Evolutionary conservation across 2,888 invertebrate genomes (phyloP), one percentile per base, ranked within the genome.

Genomic region (Prenolepis imparis): DNA sequence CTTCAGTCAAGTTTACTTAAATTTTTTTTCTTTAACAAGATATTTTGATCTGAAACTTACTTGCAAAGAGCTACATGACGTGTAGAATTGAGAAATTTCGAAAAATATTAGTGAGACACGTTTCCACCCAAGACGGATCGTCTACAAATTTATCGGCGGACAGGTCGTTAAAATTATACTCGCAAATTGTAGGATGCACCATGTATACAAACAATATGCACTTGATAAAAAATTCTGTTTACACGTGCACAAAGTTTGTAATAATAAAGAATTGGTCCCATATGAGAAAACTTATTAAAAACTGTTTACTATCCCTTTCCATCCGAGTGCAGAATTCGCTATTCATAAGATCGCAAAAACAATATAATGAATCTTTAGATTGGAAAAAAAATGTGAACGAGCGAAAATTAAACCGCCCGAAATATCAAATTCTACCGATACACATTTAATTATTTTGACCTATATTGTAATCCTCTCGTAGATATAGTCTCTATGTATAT

Each of bases 1-100:
- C 41, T 70, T 48, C 57, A 15, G 11, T 41, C 57, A 57, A 57
- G n/a, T 36, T 75, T 67, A 39, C n/a, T 55, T 8, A 52, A 67
- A 67, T 44, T 70, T 55, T 55, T 15, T 12, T 21, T 28, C 28
- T n/a, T 15, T 24, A 12, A 41, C 11, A n/a, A 44, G 44, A 78
- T 36, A 70, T 78, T 44, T 15, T n/a, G 8, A 48, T 12, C 44
- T 28, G 5, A 11, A 15, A 48, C 5, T 5, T 67, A 48, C 18
- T 67, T 67, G 36, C 21, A 66, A n/a, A 12, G 11, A 39, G n/a
- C 21, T 41, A 68, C 12, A 24, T 52, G 24, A 66, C 3, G 8
- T 5, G 36, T 39, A 18, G 39, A 64, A 36, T 41, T 6, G 24
- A 32, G 18, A 41, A 77, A 24, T 41, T 61, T 6, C 6, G 12